These are phyloP conservation scores for Spisula subtruncata DNA, from an alignment of 2,888 invertebrate genomes.

Conservation along the genomic window DNA sequence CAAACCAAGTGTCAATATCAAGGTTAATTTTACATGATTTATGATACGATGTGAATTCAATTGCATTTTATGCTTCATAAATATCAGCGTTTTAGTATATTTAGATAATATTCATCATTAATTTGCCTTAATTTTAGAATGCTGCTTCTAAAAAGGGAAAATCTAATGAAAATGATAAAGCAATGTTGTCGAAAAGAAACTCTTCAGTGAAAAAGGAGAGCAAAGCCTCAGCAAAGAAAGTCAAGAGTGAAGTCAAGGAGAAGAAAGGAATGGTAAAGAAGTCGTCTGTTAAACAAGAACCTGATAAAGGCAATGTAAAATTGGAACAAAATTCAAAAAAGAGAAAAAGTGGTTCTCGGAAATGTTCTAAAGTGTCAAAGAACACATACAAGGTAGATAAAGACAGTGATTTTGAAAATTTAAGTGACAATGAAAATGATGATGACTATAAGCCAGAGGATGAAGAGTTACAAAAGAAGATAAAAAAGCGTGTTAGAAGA, in stretches of 20 bases:
- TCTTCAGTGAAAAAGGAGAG: background rate
- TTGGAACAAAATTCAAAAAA: conserved; percentile 37
- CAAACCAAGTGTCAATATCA: too few species aligned
- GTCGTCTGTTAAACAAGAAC: background rate
- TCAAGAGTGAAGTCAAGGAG: conserved; percentile 10
- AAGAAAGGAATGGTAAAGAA: background rate
- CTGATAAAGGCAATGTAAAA: conserved; percentile 11
- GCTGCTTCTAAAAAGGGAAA: conserved; percentile 80
- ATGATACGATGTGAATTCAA: too few species aligned
- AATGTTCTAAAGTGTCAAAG: conserved; percentile 66
- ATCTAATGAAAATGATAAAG: conserved; percentile 81
- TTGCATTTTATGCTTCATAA: too few species aligned
- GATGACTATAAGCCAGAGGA: conserved; percentile 63
- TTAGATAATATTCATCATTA: background rate
- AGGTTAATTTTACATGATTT: too few species aligned
- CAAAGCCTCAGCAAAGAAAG: conserved; percentile 23
- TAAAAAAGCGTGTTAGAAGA: conserved; percentile 38
- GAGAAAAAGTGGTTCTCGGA: conserved; percentile 45
- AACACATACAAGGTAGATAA: conserved; percentile 65
- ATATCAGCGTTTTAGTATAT: too few species aligned
- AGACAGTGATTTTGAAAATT: conserved; percentile 50
- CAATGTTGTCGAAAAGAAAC: conserved; percentile 3
- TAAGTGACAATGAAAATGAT: conserved; percentile 65
- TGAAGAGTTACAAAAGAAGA: conserved; percentile 44
- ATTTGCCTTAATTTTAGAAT: conserved; percentile 45